Evolutionary conservation across 2,888 invertebrate genomes (phyloP), one percentile per base, ranked within the genome.

Genomic region (Idaea straminata): DNA sequence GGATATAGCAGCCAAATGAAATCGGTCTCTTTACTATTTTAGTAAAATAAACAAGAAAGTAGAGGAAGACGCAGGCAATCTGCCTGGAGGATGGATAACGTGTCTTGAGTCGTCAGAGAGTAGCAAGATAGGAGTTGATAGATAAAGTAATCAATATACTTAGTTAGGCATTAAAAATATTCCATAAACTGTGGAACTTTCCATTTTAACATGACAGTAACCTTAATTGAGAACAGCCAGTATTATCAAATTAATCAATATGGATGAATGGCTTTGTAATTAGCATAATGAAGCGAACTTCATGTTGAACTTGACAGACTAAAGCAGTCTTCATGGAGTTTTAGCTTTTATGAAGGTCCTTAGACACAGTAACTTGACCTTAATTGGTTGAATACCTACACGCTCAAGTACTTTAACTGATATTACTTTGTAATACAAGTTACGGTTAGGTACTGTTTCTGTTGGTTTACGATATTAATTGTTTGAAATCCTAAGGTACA

Each of bases 321-420:
- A 59, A 59, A 59, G 59, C 25, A 59, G n/a, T 15, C 16, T 25
- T 25, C 15, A 59, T 25, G 59, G 59, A 25, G 5, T 25, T 59
- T 59, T 59, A 15, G 25, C 15, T 59, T 59, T 59, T 25, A 59
- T 59, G 15, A 59, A 59, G 25, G 15, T 47, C 47, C 13, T 47
- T 47, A 47, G 47, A 47, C 47, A 47, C 47, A 47, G 47, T 47
- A 47, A 47, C 47, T 47, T 47, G 47, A 47, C 47, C 47, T 47
- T 10, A 47, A 47, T 47, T 47, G 47, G 47, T 47, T 7, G 47
- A 47, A 47, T 47, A 47, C 47, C 47, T 47, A 47, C 47, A 47
- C 47, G 47, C 10, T 47, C 47, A 7, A 47, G 10, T 47, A 47
- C 47, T 47, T 47, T 47, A 10, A 10, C 7, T 47, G 7, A 47